phyloP scores from a whole-genome alignment of 2,797 vertebrate species.

The Muscicapa striata region DNA sequence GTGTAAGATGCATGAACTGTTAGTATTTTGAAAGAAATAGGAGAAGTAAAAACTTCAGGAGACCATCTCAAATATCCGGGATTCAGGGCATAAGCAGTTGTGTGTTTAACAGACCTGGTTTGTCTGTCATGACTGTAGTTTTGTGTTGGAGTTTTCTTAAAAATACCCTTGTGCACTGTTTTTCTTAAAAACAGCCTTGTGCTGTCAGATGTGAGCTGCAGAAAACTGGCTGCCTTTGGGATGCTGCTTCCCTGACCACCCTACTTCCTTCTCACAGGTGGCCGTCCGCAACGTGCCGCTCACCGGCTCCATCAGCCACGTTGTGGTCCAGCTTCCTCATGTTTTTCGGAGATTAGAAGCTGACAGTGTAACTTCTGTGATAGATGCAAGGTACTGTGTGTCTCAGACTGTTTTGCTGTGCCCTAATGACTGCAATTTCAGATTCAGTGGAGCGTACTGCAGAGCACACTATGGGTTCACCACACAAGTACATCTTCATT shows the following conservation, averaged over 20 bases:
- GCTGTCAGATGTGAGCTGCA: neutral
- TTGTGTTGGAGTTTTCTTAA: neutral
- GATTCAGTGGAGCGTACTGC: neutral
- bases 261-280: slow-evolving; percentile 74
- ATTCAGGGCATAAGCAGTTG: neutral
- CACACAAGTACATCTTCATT: neutral
- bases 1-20: neutral
- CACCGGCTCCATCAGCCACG: slow-evolving; percentile 89
- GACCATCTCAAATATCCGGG: neutral
- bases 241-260: neutral
- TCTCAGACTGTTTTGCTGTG: neutral
- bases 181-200: neutral
- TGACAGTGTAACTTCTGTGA: slow-evolving; percentile 81
- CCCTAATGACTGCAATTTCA: neutral
- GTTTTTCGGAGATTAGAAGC: slow-evolving; percentile 90
- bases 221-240: neutral
- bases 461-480: neutral
- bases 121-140: neutral
- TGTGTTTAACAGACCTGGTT: neutral
- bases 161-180: neutral
- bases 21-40: neutral
- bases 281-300: slow-evolving; percentile 81
- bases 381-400: slow-evolving; percentile 85
- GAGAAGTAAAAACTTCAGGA: neutral
- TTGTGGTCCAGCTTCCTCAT: slow-evolving; percentile 93